Base-by-base conservation (phyloP, 2,113 vertebrate species). In the Gorsachius goisagi region DNA sequence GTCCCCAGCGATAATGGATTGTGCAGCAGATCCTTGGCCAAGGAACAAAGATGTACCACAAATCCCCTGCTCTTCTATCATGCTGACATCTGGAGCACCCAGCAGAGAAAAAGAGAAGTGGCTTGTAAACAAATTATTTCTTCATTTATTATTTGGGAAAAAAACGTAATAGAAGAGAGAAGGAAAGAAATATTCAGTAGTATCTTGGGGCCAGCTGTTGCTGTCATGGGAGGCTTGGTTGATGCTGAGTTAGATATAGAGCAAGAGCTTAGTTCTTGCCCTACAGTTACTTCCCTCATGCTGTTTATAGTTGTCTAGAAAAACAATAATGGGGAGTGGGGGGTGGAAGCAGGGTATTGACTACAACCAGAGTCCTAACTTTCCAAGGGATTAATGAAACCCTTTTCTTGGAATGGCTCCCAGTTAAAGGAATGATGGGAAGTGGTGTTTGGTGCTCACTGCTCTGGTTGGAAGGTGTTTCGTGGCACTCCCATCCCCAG, bases 51-150 rank as follows among this genome's bases (percentile, higher is more conserved):
- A 79, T 10, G 6, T 83, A 37, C 37, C 6, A 11, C 62, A 86
- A 56, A 58, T 72, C 58, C 53, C 44, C 4, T 0, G 0, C 77
- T 94, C 81, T 58, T 89, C 84, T 60, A 19, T 87, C 87, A 87
- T 35, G 52, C 56, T 95, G 94, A 87, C 62, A 88, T 79, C 74
- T 82, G 81, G 85, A 88, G 84, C 78, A 90, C 20, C 66, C 81
- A 91, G 50, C 69, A 96, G 74, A 96, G 85, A 79, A 85, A 82
- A 93, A 50, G 35, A 50, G 39, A 89, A 76, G 33, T 85, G 74
- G 19, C 30, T 79, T 93, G 89, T 88, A 94, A 94, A 88, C 62
- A 96, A 94, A 94, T 88, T 91, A 73, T 15, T 91, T 91, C 19
- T 85, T 94, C 77, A 73, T 76, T 93, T 91, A 32, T 82, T 93